Base-by-base conservation (phyloP, 1,140 invertebrate species). In the Pseudomyrmex gracilis region DNA sequence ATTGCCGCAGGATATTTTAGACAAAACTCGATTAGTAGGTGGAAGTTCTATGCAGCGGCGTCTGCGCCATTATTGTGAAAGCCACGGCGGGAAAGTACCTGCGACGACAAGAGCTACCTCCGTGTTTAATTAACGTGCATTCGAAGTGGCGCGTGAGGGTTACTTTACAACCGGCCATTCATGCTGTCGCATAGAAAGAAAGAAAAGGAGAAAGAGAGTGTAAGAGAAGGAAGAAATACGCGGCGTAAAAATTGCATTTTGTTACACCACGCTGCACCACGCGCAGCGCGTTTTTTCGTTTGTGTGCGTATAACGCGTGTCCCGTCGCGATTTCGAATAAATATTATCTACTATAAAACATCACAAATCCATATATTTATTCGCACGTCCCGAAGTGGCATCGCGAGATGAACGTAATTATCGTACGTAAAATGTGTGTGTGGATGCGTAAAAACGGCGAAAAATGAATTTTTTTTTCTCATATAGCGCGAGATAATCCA, bases 51-150 rank as follows among this genome's bases (percentile, higher is more conserved):
- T 83, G 57, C 64, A 83, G 80, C 57, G 68, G 87, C 80, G 84
- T 89, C 87, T 86, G 73, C 74, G 61, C 84, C 87, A 89, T 89
- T 88, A 88, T 88, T 86, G 87, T 84, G 82, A 89, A 89, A 89
- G 87, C 87, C 87, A 82, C 87, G 87, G 47, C 49, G 55, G 71
- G 84, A 88, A 88, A 89, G 76, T 88, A 88, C 74, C 67, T 86
- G 87, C 80, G 61, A 89, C 66, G 84, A 88, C 82, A 84, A 80
- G 82, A 88, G 85, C 87, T 76, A 83, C 63, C 86, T 80, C 78
- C 68, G 74, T 60, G 76, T 85, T 88, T 89, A 89, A 89, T 89
- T 86, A 89, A 88, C 87, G 82, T 68, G 85, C 84, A 82, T 86
- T 88, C 66, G 82, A 86, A 78, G 66, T 66, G 71, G 76, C 58